These are phyloP conservation scores for Metallyticus violacea DNA, from an alignment of 2,888 invertebrate species.

Conservation along the genomic window DNA sequence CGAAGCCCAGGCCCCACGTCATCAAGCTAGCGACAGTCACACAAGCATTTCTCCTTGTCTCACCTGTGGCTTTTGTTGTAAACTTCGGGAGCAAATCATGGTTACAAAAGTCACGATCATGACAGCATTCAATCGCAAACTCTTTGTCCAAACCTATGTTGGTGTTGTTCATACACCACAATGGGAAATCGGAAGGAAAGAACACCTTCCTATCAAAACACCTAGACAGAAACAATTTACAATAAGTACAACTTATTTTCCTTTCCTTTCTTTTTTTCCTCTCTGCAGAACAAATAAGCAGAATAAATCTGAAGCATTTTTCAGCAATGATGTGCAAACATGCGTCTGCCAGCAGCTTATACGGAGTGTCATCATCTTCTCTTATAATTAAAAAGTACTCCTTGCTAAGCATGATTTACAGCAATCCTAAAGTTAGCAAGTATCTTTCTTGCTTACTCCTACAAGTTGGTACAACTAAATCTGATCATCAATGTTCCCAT, in stretches of 20 bases:
- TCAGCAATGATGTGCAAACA: not conserved
- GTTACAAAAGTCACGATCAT: constrained; percentile 69
- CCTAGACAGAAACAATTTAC: constrained; percentile 51
- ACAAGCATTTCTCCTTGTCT: not conserved
- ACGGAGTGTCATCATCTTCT: not conserved
- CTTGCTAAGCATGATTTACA: not conserved
- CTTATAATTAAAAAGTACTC: not conserved
- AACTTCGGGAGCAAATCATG: constrained; percentile 47
- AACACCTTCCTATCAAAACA: constrained; percentile 58
- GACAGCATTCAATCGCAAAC: constrained; percentile 59
- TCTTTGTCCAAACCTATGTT: constrained; percentile 34
- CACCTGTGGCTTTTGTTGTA: constrained; percentile 2
- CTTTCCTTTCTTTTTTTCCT: not conserved
- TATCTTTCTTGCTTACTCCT: not conserved
- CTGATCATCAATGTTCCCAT: not conserved
- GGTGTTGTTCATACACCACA: constrained; percentile 53
- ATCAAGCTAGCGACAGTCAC: not conserved
- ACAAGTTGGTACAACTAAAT: too few species aligned
- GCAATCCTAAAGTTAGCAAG: not conserved
- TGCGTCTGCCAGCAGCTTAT: not conserved
- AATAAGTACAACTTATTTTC: not conserved
- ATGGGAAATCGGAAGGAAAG: constrained; percentile 60
- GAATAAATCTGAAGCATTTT: not conserved
- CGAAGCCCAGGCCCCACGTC: not conserved
- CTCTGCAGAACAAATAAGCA: not conserved